Base-by-base conservation (phyloP, 2,797 vertebrate species). In the Syngnathus rostellatus region DNA sequence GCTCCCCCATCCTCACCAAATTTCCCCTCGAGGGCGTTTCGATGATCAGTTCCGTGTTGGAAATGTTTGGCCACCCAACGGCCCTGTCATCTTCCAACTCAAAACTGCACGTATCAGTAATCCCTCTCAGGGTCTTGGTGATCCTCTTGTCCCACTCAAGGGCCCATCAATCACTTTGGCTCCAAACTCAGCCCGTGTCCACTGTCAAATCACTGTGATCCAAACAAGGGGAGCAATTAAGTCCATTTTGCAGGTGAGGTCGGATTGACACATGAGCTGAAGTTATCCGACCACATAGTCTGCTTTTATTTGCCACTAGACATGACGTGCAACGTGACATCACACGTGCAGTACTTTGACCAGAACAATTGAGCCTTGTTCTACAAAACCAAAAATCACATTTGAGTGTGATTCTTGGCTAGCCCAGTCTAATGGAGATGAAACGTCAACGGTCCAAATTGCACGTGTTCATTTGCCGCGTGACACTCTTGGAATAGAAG, bases 351-450 rank as follows among this genome's bases (percentile, higher is more conserved):
- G 68, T 83, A 81, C 81, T 89, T 86, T 74, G 83, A 86, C 76
- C 77, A 79, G 79, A 74, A 83, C 81, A 86, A 86, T 84, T 77
- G 77, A 5, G 62, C 83, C 84, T 86, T 88, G 84, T 86, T 87
- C 77, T 74, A 25, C 68, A 19, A 71, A 45, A 81, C 2, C 21
- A 25, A 23, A 45, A 25, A 43, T 8, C 16, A 1, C 11, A 6
- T 1, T 12, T 12, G 10, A 23, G 43, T 62, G 60, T 45, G 54
- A 57, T 57, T 37, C 60, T 62, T 23, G 59, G 59, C 40, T 40
- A 31, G 9, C 21, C n/a, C 7, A 25, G 60, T 21, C 21, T 45
- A n/a, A 43, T 25, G 12, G 60, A 62, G 60, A 62, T 62, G 14
- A 45, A 45, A 45, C 25, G 40, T 25, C 21, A 11, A 45, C 5